phyloP scores from a whole-genome alignment of 2,113 vertebrate species.

The Cyphomyrus discorhynchus region DNA sequence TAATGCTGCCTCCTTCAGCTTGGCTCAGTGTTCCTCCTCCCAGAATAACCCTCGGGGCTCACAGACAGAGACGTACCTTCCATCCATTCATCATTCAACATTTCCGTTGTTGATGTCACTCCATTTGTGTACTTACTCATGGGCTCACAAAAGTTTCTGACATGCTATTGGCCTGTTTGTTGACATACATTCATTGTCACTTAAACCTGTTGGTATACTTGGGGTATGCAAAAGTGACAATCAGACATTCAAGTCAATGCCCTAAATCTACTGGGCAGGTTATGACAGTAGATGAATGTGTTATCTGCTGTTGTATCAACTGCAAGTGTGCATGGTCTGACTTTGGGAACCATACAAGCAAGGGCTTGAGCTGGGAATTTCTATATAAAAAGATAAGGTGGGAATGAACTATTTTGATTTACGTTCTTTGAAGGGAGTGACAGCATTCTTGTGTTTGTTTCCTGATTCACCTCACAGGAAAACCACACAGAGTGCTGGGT shows the following conservation, averaged over 20 bases:
- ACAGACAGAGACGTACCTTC: constrained; percentile 51
- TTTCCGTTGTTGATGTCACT: constrained; percentile 59
- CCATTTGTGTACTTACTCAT: constrained; percentile 45
- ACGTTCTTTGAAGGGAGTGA: background rate
- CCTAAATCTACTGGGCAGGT: background rate
- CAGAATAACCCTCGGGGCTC: constrained; percentile 61
- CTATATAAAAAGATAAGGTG: background rate
- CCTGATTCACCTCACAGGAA: background rate
- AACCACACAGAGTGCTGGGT: background rate
- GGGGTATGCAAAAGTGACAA: background rate
- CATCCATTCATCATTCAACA: constrained; percentile 56
- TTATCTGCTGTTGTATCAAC: background rate
- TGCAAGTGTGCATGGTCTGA: background rate
- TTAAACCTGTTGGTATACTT: constrained; percentile 10
- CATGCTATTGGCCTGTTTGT: constrained; percentile 33
- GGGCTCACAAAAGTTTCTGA: background rate
- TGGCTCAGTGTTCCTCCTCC: constrained; percentile 32
- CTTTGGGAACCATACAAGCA: background rate
- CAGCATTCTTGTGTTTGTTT: background rate
- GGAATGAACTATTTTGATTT: background rate
- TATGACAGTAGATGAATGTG: background rate
- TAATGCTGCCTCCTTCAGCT: constrained; percentile 35
- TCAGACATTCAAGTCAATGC: background rate
- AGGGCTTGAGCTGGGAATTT: background rate
- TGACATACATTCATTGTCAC: constrained; percentile 36